Percentiles rank a stretch among this genome's conserved stretches.
Conservation (phyloP, 2,888 invertebrate genomes). For the Cyaniris semiargus region DNA sequence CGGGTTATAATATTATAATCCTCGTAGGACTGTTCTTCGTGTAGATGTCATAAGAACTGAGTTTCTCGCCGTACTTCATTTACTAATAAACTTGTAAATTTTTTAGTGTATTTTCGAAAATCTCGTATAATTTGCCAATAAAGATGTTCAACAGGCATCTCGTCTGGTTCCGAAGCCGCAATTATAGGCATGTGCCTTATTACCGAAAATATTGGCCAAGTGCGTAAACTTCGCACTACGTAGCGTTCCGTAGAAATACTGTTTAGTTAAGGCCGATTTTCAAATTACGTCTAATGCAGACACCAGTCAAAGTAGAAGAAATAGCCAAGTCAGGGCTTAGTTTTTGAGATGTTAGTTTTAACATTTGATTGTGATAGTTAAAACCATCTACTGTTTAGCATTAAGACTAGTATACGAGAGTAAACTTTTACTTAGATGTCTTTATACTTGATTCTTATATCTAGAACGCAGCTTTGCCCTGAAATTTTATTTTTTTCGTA, state of each 20-base stretch:
- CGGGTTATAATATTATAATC: background rate
- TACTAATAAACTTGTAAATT: conserved; percentile 4
- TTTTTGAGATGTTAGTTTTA: no score
- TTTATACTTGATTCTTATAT: no score
- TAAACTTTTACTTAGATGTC: no score
- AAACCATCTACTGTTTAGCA: no score
- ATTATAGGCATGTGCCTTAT: conserved; percentile 7
- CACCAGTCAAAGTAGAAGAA: no score
- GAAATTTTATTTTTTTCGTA: no score
- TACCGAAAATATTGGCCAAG: background rate
- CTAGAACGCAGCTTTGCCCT: no score
- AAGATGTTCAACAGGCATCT: background rate
- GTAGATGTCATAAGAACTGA: background rate
- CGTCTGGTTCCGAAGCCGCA: background rate
- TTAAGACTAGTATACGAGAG: no score
- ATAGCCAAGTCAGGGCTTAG: no score
- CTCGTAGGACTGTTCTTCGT: background rate
- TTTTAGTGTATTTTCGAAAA: background rate
- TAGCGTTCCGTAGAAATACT: background rate
- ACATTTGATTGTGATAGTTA: no score
- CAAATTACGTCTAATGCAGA: no score
- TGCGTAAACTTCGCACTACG: background rate
- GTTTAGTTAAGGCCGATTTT: background rate
- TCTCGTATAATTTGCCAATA: background rate
- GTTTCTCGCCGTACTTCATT: background rate